Evolutionary conservation across 2,113 vertebrate genomes (phyloP).

Genomic region (Xenotilapia caudafasciata): DNA sequence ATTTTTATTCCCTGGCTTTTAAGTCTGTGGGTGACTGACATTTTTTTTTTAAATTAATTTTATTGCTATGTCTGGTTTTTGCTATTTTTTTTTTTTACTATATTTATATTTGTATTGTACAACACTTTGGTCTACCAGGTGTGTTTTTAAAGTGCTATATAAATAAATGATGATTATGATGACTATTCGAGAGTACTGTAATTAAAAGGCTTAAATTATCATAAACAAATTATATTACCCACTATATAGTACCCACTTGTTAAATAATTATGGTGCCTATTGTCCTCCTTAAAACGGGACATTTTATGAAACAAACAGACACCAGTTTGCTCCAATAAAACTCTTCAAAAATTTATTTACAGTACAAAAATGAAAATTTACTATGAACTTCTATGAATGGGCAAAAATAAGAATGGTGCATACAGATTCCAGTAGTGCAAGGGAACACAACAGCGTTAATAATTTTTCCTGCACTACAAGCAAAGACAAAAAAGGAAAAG

Average conservation of each 20-base stretch:
- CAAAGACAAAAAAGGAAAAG: not conserved
- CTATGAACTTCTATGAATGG: constrained; percentile 1
- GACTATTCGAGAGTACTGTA: not conserved
- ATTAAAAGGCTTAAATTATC: not conserved
- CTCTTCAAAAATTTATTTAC: constrained; percentile 59
- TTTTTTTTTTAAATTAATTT: rapidly evolving
- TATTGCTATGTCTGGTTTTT: not conserved
- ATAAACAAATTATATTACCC: not conserved
- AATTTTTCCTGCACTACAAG: not conserved
- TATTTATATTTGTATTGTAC: not conserved
- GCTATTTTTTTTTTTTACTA: not conserved
- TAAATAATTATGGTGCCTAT: not conserved
- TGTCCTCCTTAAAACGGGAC: rapidly evolving
- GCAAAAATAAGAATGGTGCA: constrained; percentile 15
- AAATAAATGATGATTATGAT: not conserved
- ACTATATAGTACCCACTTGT: not conserved
- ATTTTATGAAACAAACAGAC: not conserved
- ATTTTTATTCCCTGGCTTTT: not conserved
- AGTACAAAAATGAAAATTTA: constrained; percentile 59
- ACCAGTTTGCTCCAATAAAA: not conserved
- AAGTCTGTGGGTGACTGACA: not conserved
- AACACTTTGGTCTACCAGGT: not conserved
- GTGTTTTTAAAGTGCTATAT: not conserved
- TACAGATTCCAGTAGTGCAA: not conserved
- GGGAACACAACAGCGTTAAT: constrained; percentile 1